A percentile compares a stretch with the other conserved stretches of the same genome.
Evolutionary conservation across 2,888 invertebrate genomes (phyloP).

Genomic region (Trissolcus japonicus): DNA sequence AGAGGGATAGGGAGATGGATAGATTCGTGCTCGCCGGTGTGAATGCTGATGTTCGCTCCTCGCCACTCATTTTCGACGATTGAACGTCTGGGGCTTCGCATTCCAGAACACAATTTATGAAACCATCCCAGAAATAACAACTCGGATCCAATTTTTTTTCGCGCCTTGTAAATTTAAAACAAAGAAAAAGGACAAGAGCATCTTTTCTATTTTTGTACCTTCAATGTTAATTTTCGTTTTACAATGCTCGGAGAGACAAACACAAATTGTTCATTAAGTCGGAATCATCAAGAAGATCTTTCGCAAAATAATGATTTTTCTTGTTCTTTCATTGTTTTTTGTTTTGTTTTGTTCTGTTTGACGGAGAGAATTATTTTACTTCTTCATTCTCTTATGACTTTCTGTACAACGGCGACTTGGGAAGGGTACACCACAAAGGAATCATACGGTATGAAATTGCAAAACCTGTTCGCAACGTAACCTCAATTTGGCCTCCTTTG

Average conservation of each 20-base stretch:
- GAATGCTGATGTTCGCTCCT: slow-evolving; percentile 29
- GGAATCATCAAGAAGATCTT: no score
- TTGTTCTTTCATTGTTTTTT: background rate
- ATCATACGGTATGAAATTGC: slow-evolving; percentile 27
- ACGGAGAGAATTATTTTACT: no score
- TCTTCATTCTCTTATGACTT: slow-evolving; percentile 2
- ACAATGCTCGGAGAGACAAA: no score
- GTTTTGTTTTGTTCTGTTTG: background rate
- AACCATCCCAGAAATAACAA: slow-evolving; percentile 1
- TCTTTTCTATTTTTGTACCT: background rate
- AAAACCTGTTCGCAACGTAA: slow-evolving; percentile 34
- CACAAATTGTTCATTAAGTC: no score
- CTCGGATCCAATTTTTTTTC: background rate
- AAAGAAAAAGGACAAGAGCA: background rate
- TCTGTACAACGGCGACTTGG: background rate
- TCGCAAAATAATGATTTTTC: background rate
- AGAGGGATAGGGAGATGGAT: no score
- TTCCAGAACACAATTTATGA: slow-evolving; percentile 14
- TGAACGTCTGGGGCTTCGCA: background rate
- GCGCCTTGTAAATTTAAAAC: slow-evolving; percentile 3
- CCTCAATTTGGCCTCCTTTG: slow-evolving; percentile 41
- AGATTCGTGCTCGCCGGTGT: slow-evolving; percentile 11
- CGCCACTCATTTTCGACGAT: slow-evolving; percentile 15
- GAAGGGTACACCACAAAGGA: slow-evolving; percentile 11
- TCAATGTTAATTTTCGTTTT: no score